phyloP scores from a whole-genome alignment of 2,113 vertebrate genomes.

The Daubentonia madagascariensis region DNA sequence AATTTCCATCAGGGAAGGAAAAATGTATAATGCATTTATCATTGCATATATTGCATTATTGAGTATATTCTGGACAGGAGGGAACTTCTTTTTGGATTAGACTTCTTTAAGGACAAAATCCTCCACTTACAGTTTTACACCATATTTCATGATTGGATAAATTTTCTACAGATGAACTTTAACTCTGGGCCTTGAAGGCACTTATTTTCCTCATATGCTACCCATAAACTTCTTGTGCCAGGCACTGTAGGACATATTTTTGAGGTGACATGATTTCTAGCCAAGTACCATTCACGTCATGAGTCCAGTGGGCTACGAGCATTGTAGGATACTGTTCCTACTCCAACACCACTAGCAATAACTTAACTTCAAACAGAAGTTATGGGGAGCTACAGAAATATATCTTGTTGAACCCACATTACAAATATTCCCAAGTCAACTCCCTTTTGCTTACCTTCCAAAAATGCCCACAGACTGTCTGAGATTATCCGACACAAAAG shows the following conservation, averaged over 20 bases:
- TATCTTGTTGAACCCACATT: not conserved
- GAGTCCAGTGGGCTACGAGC: not conserved
- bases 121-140: not conserved
- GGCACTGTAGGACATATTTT: fast-evolving
- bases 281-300: fast-evolving
- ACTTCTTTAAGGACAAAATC: not conserved
- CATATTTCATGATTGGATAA: not conserved
- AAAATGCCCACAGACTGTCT: not conserved
- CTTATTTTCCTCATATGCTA: not conserved
- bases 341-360: not conserved
- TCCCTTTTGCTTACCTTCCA: not conserved
- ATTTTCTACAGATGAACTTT: not conserved
- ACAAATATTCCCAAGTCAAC: not conserved
- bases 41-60: not conserved
- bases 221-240: not conserved
- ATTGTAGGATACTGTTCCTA: not conserved
- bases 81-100: not conserved
- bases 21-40: not conserved
- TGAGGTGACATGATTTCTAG: not conserved
- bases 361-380: not conserved
- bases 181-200: not conserved
- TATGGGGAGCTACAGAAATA: not conserved
- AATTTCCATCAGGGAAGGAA: not conserved
- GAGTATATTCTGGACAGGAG: not conserved
- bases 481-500: not conserved